Evolutionary conservation across 1,140 invertebrate genomes (phyloP).

Genomic region (Drosophila kepulauana): DNA sequence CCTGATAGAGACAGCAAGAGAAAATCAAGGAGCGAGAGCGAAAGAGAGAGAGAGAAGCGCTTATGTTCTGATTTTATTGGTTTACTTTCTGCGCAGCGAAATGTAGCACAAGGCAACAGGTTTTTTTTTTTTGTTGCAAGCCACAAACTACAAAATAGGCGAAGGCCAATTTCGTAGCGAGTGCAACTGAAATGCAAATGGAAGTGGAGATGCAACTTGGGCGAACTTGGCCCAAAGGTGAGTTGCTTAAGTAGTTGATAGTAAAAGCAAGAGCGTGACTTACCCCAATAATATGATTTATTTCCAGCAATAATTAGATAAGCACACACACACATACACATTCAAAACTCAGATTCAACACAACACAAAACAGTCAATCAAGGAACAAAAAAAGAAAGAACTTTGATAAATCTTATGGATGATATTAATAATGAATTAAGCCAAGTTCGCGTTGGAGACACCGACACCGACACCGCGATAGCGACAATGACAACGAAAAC

Average conservation of each 20-base stretch:
- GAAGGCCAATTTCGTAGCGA: slow-evolving; percentile 61
- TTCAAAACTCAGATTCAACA: neutral
- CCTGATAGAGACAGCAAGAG: neutral
- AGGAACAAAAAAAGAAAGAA: neutral
- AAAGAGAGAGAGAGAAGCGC: neutral
- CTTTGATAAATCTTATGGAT: no score
- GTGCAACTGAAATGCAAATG: slow-evolving; percentile 18
- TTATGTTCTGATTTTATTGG: slow-evolving; percentile 51
- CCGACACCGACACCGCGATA: neutral
- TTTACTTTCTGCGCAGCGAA: slow-evolving; percentile 60
- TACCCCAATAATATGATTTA: neutral
- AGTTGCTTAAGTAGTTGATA: neutral
- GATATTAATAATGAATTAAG: neutral
- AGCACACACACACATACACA: neutral
- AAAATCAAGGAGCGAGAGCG: no score
- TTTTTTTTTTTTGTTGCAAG: slow-evolving; percentile 32
- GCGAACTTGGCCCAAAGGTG: neutral
- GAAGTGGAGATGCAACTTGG: neutral
- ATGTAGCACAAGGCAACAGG: slow-evolving; percentile 71
- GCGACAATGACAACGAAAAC: slow-evolving; percentile 29
- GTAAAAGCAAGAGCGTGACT: slow-evolving; percentile 17
- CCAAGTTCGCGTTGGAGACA: slow-evolving; percentile 1
- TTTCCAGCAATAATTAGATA: slow-evolving; percentile 3
- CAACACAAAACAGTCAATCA: neutral
- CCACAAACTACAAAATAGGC: slow-evolving; percentile 61